Evolutionary conservation across 2,797 vertebrate genomes (phyloP), one percentile per base, ranked within the genome.

Genomic region (Champsocephalus esox): DNA sequence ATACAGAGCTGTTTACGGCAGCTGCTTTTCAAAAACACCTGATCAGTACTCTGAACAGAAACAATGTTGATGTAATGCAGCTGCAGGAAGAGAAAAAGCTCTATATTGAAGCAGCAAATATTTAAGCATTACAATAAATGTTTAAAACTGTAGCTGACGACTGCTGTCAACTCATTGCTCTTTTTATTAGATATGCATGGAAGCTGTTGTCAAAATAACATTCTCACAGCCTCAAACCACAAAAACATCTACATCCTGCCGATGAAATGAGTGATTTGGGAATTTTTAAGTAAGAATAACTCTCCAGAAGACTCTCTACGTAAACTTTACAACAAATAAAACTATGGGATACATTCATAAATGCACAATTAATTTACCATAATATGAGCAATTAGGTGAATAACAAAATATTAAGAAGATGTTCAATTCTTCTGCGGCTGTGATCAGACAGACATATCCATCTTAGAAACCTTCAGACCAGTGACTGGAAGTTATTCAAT

Each of bases 181-280:
- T 12, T 51, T 28, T 34, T 66, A 41, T 43, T 32, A 43, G 5
- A 55, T 48, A 28, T 5, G 28, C 28, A 50, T 24, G 59, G 48
- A 66, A 62, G 57, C 46, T 65, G 1, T 56, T 21, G n/a, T 65
- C 0, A 69, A 49, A 56, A 14, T 24, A 45, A 28, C 12, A n/a
- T 65, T 69, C 60, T 17, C 66, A 78, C 14, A 38, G 34, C 38
- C 51, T 24, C 2, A 56, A 66, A 67, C 44, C 59, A 63, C 41
- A 57, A 17, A 68, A 57, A 24, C 34, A n/a, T 57, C 34, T 38
- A 24, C 48, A 54, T 55, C 69, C 24, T 16, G 24, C 14, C 12
- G 3, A 38, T 67, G 34, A 56, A 43, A 73, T 58, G 12, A 57
- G 3, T 28, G 28, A 55, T 8, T 43, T 5, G 19, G 12, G 48